These are phyloP conservation scores for Odontophorus gujanensis DNA, from an alignment of 2,113 vertebrate species.

Conservation along the genomic window DNA sequence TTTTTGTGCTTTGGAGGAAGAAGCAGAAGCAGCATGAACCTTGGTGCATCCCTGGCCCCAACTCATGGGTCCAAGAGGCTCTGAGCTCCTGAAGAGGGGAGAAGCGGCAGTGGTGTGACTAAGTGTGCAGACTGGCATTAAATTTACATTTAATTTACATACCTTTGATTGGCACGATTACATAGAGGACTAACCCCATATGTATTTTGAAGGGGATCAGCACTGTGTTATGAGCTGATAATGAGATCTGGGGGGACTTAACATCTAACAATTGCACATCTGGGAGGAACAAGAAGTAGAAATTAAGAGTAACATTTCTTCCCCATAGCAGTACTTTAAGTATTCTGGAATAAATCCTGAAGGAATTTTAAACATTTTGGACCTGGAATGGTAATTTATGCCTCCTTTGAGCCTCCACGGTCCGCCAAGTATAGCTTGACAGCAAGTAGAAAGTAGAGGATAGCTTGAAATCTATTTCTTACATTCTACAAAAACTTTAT, in stretches of 20 bases:
- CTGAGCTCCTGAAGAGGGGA: too few species aligned
- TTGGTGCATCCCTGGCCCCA: background rate
- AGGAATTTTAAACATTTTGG: background rate
- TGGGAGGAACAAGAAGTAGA: background rate
- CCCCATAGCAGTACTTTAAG: background rate
- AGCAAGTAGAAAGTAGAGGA: background rate
- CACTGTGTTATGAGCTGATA: rapidly evolving
- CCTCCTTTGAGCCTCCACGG: background rate
- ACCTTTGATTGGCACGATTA: background rate
- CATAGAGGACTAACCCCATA: background rate
- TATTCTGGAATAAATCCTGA: background rate
- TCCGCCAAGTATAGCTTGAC: background rate
- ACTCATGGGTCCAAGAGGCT: background rate
- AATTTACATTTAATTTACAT: background rate
- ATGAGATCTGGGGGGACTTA: background rate
- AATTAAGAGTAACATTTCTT: background rate
- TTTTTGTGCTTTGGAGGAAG: background rate
- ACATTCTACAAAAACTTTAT: background rate
- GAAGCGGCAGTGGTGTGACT: background rate
- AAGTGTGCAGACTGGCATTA: background rate
- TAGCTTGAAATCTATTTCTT: background rate
- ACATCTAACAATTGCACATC: background rate
- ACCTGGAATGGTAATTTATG: background rate
- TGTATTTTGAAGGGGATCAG: background rate
- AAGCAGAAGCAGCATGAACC: background rate